Conservation (phyloP, 2,888 invertebrate species). For the Drosophila meridionalis region DNA sequence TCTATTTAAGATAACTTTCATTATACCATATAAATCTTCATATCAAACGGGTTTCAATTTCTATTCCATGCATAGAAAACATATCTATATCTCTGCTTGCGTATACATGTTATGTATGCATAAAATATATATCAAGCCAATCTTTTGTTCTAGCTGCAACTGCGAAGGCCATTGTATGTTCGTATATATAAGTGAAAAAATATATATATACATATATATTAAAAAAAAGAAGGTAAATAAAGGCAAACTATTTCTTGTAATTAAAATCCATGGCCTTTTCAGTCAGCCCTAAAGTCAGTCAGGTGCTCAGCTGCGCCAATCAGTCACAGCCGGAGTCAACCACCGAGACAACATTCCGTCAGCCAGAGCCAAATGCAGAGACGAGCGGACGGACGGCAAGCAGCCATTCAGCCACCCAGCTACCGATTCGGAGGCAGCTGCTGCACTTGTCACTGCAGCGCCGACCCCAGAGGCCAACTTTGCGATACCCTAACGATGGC, state of each 20-base stretch:
- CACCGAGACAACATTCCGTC: constrained; percentile 63
- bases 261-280: constrained; percentile 81
- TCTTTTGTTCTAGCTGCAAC: constrained; percentile 60
- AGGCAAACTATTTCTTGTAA: constrained; percentile 81
- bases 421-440: constrained; percentile 41
- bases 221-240: constrained; percentile 34
- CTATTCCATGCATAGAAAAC: not conserved
- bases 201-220: not conserved
- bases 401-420: constrained; percentile 18
- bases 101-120: not conserved
- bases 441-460: constrained; percentile 74
- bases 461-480: constrained; percentile 49
- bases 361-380: constrained; percentile 16
- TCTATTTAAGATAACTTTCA: not conserved
- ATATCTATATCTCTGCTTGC: not conserved
- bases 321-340: constrained; percentile 78
- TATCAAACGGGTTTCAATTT: not conserved
- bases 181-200: not conserved
- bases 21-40: not conserved
- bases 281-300: constrained; percentile 68
- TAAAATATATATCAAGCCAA: constrained; percentile 31
- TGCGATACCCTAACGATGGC: constrained; percentile 5
- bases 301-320: constrained; percentile 80
- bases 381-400: constrained; percentile 1
- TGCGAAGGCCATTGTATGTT: constrained; percentile 38